Base-by-base conservation (phyloP, 2,113 vertebrate genomes). In the Planiliza haematocheilus region DNA sequence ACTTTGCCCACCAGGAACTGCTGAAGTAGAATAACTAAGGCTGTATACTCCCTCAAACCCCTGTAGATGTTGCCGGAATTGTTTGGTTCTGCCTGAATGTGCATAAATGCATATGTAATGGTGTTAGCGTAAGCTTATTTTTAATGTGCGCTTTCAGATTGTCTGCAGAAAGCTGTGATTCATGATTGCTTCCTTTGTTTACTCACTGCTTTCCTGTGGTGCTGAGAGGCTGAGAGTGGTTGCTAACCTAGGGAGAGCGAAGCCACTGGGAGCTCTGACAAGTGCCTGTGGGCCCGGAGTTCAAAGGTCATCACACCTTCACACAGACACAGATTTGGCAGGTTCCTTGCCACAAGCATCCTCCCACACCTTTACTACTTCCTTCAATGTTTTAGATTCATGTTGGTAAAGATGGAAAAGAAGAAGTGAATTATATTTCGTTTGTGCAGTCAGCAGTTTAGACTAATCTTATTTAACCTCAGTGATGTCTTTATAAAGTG, bases 161-260 rank as follows among this genome's bases (percentile, higher is more conserved):
- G 66, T 60, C 70, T 80, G 71, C 78, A 53, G 74, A 86, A 86
- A 81, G 77, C 67, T 85, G 76, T 56, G 67, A 81, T 89, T 83
- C 80, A 81, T 86, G 77, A 89, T 91, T 89, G 82, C 78, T 77
- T 85, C 76, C 69, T 76, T 82, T 91, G 85, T 91, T 91, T 92
- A 86, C 74, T 78, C 74, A 5, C 79, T 73, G 66, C 55, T 82
- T 86, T 87, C 84, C 85, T 79, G 81, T 55, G 58, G 63, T 50
- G 82, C 81, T 62, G 76, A 10, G 76, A 69, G 60, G 62, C 50
- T 16, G 48, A 77, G 75, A 36, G 46, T 38, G 63, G 64, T 70
- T 76, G 66, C 58, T 41, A 59, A 57, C 69, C 70, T 42, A 18
- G 11, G 21, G 76, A 61, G 49, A 57, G 55, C 67, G 76, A 80